A percentile compares a stretch with the other conserved stretches of the same genome.
phyloP scores from a whole-genome alignment of 1,140 invertebrate genomes.

The Rhagoletis zephyria region DNA sequence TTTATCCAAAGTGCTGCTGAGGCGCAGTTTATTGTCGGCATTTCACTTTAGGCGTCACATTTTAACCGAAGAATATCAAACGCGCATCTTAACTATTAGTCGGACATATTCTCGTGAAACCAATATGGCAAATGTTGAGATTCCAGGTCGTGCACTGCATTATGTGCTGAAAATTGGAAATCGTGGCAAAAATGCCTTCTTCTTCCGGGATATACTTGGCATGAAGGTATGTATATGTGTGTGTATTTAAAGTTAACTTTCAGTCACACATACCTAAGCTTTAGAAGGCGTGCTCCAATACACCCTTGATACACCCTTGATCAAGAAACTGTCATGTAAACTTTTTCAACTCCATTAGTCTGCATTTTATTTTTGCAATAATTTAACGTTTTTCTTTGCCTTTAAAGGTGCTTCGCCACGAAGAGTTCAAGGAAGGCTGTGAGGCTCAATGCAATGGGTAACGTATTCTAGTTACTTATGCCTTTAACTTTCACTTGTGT shows the following conservation, averaged over 20 bases:
- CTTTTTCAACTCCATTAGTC: neutral
- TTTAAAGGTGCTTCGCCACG: conserved; percentile 89
- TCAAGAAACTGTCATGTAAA: neutral
- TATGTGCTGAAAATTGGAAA: conserved; percentile 96
- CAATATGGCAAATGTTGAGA: neutral
- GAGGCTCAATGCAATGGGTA: conserved; percentile 97
- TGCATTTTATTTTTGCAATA: neutral
- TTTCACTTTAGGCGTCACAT: neutral
- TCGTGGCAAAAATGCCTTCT: conserved; percentile 86
- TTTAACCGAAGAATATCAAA: neutral
- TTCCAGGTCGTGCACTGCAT: conserved; percentile 84
- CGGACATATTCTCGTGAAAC: neutral
- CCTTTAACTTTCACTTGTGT: neutral
- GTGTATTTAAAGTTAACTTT: too few relatives aligned
- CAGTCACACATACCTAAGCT: too few relatives aligned
- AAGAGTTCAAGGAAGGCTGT: conserved; percentile 97
- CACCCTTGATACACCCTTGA: too few relatives aligned
- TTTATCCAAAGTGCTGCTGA: neutral
- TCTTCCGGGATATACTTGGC: conserved; percentile 90
- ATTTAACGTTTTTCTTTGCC: neutral
- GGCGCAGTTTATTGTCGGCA: neutral
- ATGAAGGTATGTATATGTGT: conserved; percentile 85
- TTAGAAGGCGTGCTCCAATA: too few relatives aligned
- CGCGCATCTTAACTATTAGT: neutral
- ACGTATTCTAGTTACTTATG: conserved; percentile 63